Evolutionary conservation across 2,888 invertebrate species (phyloP).

Genomic region (Sesia apiformis): DNA sequence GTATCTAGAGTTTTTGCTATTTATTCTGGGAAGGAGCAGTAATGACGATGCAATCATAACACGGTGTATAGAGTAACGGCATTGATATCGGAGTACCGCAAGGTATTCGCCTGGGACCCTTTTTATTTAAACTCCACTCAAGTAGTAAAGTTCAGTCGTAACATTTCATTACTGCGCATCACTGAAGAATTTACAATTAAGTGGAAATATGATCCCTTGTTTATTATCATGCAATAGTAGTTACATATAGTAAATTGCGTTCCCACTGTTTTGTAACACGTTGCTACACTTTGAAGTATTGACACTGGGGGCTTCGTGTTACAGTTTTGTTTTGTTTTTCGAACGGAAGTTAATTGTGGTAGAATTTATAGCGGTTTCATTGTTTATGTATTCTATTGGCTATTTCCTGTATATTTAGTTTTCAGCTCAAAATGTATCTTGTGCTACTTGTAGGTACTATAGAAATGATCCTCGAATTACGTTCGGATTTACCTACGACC

Average conservation of each 20-base stretch:
- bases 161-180: conserved; percentile 15
- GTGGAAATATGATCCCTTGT: conserved; percentile 36
- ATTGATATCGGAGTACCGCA: conserved; percentile 28
- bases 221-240: conserved; percentile 10
- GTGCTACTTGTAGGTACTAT: background rate
- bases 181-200: conserved; percentile 16
- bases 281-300: too few species aligned
- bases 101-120: conserved; percentile 39
- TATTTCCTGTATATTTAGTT: too few species aligned
- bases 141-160: too few species aligned
- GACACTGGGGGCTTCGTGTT: too few species aligned
- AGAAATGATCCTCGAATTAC: background rate
- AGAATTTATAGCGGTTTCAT: background rate
- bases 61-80: conserved; percentile 10
- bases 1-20: background rate
- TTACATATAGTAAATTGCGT: background rate
- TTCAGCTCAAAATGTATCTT: background rate
- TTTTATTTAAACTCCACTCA: conserved; percentile 23
- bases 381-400: too few species aligned
- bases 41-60: conserved; percentile 6
- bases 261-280: too few species aligned
- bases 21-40: conserved; percentile 5
- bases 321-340: background rate
- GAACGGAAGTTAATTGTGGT: background rate
- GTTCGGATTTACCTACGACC: conserved; percentile 18